phyloP scores from a whole-genome alignment of 2,797 vertebrate genomes.

The Melanogrammus aeglefinus region DNA sequence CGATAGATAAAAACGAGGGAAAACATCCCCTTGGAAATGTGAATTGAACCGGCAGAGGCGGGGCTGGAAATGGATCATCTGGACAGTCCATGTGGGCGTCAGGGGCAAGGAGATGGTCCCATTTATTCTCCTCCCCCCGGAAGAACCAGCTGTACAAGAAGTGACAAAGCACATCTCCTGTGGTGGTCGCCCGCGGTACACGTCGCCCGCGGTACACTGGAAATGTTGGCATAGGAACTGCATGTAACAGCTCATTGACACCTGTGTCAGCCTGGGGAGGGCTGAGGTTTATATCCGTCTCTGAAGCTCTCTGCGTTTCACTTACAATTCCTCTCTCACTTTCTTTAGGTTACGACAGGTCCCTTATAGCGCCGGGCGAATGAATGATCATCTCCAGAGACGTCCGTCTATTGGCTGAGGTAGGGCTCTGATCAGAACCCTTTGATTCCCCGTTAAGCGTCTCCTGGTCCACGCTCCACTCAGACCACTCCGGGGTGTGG shows the following conservation, averaged over 20 bases:
- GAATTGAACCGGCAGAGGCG: neutral
- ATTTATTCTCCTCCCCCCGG: neutral
- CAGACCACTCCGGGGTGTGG: neutral
- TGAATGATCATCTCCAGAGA: neutral
- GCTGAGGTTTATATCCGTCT: neutral
- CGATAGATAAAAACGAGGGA: neutral
- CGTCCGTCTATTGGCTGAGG: neutral
- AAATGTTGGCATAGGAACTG: neutral
- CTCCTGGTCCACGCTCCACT: neutral
- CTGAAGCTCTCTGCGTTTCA: neutral
- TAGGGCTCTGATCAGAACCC: neutral
- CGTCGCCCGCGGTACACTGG: neutral
- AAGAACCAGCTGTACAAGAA: neutral
- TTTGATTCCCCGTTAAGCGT: constrained; percentile 4
- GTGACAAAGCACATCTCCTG: neutral
- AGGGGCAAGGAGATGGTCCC: neutral
- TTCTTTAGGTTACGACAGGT: neutral
- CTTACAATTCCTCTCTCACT: neutral
- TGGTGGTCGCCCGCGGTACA: neutral
- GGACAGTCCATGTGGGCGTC: neutral
- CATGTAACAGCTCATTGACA: neutral
- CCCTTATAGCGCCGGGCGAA: neutral
- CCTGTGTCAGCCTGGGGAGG: neutral
- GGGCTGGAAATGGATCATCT: neutral
- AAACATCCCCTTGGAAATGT: constrained; percentile 1